A percentile compares a stretch with the other conserved stretches of the same genome.
Conservation (phyloP, 2,888 invertebrate genomes). For the Entomobrya multifasciata region DNA sequence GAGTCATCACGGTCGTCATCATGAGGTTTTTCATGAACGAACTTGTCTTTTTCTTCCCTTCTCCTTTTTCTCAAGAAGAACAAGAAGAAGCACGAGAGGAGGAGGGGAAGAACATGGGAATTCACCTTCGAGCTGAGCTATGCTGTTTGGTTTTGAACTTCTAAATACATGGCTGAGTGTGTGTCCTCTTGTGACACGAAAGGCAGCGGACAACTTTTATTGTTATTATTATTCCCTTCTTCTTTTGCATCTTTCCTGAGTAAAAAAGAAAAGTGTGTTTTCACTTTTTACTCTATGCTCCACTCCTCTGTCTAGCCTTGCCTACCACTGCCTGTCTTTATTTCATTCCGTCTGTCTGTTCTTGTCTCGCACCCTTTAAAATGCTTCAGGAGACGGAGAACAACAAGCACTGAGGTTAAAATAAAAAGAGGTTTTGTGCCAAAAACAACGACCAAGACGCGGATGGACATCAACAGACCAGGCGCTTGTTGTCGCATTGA, state of each 20-base stretch:
- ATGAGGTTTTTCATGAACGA: constrained; percentile 49
- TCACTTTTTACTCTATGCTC: constrained; percentile 18
- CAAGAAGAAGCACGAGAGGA: background rate
- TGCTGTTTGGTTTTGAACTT: constrained; percentile 40
- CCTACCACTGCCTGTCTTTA: constrained; percentile 66
- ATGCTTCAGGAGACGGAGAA: constrained; percentile 50
- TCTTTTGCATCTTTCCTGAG: constrained; percentile 2
- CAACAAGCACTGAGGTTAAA: too few species aligned
- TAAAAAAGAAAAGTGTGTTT: constrained; percentile 10
- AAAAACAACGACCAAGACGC: constrained; percentile 46
- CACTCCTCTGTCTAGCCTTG: background rate
- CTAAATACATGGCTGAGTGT: too few species aligned
- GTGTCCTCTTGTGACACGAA: constrained; percentile 24
- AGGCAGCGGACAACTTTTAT: constrained; percentile 28
- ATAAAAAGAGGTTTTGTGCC: constrained; percentile 27
- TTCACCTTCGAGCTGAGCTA: constrained; percentile 35
- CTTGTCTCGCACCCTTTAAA: constrained; percentile 39
- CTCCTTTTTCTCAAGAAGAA: constrained; percentile 31
- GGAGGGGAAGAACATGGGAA: background rate
- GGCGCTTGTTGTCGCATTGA: constrained; percentile 38
- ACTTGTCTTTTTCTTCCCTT: constrained; percentile 47
- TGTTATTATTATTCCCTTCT: constrained; percentile 6
- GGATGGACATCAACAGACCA: constrained; percentile 59
- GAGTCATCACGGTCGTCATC: constrained; percentile 58
- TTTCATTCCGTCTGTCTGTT: constrained; percentile 64